These are phyloP conservation scores for Lacanobia oleracea DNA, from an alignment of 2,888 invertebrate species.

Conservation along the genomic window DNA sequence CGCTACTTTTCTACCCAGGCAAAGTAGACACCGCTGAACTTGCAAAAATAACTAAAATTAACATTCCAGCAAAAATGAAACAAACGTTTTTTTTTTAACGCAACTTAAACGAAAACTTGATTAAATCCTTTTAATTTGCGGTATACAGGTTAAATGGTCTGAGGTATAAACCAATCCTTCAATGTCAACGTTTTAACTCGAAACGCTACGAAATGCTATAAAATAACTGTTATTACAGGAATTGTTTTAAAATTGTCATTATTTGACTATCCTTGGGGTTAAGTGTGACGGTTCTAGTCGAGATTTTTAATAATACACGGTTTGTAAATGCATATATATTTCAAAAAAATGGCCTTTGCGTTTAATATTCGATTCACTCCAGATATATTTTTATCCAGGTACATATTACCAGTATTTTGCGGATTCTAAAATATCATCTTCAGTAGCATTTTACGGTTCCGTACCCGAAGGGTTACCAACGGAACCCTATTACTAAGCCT, in stretches of 20 bases:
- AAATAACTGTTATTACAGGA: conserved; percentile 72
- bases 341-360: too few relatives aligned
- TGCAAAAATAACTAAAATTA: conserved; percentile 35
- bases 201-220: conserved; percentile 56
- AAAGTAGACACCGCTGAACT: background rate
- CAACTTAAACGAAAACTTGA: conserved; percentile 51
- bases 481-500: too few relatives aligned
- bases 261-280: conserved; percentile 70
- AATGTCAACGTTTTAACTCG: conserved; percentile 67
- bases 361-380: too few relatives aligned
- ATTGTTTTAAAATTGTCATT: conserved; percentile 72
- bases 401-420: too few relatives aligned
- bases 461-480: too few relatives aligned
- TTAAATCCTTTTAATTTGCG: conserved; percentile 67
- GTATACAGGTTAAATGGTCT: conserved; percentile 25
- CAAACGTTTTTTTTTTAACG: conserved; percentile 50
- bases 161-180: conserved; percentile 59
- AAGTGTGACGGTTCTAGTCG: conserved; percentile 68
- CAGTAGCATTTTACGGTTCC: too few relatives aligned
- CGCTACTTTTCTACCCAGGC: background rate
- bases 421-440: too few relatives aligned
- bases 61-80: conserved; percentile 49
- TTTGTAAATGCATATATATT: background rate
- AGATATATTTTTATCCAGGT: too few relatives aligned
- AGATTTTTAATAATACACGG: conserved; percentile 54